A percentile compares a stretch with the other conserved stretches of the same genome.
Evolutionary conservation across 2,797 vertebrate genomes (phyloP).

Genomic region (Dipus sagitta): DNA sequence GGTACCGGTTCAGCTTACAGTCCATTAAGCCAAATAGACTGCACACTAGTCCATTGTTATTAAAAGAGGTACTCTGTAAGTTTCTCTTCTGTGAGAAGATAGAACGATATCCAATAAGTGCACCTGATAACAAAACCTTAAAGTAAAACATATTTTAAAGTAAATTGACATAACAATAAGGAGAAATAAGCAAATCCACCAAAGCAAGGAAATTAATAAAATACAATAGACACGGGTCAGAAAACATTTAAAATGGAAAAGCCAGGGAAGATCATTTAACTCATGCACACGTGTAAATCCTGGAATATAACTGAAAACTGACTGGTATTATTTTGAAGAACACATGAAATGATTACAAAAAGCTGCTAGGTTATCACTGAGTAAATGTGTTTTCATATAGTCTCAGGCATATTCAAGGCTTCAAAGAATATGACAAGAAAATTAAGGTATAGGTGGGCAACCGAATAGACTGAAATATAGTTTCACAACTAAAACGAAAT

Average conservation of each 20-base stretch:
- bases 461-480: neutral
- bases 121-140: neutral
- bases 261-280: neutral
- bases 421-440: neutral
- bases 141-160: neutral
- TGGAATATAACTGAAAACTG: neutral
- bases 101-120: neutral
- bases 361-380: neutral
- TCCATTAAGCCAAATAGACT: neutral
- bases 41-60: too few species aligned
- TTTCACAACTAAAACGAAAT: slow-evolving; percentile 44
- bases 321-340: slow-evolving; percentile 40
- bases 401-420: slow-evolving; percentile 17
- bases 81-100: slow-evolving; percentile 22
- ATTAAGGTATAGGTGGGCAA: neutral
- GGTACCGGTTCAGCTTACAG: too few species aligned
- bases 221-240: neutral
- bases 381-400: neutral
- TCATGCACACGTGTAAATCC: neutral
- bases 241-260: neutral
- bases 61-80: neutral
- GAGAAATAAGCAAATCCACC: neutral
- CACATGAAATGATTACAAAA: neutral
- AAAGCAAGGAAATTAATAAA: neutral
- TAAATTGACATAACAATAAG: neutral